A percentile compares a stretch with the other conserved stretches of the same genome.
These are phyloP conservation scores for Heterochromis multidens DNA, from an alignment of 2,113 vertebrate genomes.

Conservation along the genomic window DNA sequence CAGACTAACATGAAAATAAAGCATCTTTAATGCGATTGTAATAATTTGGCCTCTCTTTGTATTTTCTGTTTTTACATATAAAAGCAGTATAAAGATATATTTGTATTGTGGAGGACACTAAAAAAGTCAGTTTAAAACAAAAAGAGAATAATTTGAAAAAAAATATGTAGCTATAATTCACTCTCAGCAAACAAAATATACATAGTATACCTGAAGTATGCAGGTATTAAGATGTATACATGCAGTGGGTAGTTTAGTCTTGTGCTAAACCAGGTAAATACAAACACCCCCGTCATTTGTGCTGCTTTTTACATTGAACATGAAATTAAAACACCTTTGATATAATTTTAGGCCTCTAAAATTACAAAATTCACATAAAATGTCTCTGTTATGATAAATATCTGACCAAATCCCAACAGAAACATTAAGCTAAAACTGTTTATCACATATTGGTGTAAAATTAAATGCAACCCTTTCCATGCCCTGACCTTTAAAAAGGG, in stretches of 20 bases:
- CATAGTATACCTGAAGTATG: background rate
- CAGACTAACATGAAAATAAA: background rate
- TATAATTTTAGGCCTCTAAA: background rate
- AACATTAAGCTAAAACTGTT: background rate
- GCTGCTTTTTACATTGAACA: background rate
- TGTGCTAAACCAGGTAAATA: background rate
- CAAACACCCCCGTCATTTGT: background rate
- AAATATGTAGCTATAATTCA: background rate
- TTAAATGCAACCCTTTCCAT: background rate
- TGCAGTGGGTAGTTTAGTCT: background rate
- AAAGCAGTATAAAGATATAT: background rate
- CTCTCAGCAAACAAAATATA: background rate
- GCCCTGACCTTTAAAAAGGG: background rate
- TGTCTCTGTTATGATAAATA: background rate
- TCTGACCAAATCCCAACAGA: background rate
- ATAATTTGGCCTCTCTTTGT: background rate
- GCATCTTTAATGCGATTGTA: background rate
- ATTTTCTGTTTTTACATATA: background rate
- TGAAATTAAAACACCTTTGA: background rate
- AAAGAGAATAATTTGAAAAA: background rate
- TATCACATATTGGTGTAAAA: background rate
- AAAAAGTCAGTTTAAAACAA: background rate
- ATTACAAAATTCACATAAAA: background rate
- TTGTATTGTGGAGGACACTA: background rate
- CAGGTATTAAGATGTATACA: background rate